phyloP scores from a whole-genome alignment of 2,797 vertebrate genomes.

The Hyperoplus lanceolatus region DNA sequence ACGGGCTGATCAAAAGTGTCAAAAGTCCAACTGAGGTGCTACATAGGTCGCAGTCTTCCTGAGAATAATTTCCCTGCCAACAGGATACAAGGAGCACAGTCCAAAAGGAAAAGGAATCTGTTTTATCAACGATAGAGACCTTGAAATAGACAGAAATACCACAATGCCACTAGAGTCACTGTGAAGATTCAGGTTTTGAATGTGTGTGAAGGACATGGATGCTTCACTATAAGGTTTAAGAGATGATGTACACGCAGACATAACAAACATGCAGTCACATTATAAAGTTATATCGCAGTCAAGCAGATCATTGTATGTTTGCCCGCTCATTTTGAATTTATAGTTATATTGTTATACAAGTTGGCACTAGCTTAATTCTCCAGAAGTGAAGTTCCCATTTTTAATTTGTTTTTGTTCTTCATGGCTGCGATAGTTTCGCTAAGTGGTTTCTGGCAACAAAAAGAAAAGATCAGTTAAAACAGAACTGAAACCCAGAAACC shows the following conservation, averaged over 20 bases:
- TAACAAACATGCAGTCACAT: background rate
- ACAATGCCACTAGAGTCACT: background rate
- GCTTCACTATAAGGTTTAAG: background rate
- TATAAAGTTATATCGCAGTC: background rate
- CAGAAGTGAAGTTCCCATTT: background rate
- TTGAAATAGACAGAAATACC: constrained; percentile 17
- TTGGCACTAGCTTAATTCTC: background rate
- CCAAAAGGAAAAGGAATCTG: constrained; percentile 37
- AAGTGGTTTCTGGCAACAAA: background rate
- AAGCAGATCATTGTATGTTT: background rate
- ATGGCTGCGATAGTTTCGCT: background rate
- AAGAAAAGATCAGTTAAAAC: constrained; percentile 2
- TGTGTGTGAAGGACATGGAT: background rate
- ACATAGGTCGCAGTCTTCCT: background rate
- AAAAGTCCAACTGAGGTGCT: background rate
- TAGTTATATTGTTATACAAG: background rate
- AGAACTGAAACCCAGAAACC: background rate
- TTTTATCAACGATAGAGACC: background rate
- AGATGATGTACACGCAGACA: background rate
- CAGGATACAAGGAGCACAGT: constrained; percentile 33
- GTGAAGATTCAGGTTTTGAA: background rate
- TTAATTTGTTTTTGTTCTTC: background rate
- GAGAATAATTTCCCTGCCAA: constrained; percentile 2
- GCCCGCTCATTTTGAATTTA: background rate
- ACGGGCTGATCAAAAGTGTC: background rate